Evolutionary conservation across 2,888 invertebrate species (phyloP).

Genomic region (Polymixis flavicincta): DNA sequence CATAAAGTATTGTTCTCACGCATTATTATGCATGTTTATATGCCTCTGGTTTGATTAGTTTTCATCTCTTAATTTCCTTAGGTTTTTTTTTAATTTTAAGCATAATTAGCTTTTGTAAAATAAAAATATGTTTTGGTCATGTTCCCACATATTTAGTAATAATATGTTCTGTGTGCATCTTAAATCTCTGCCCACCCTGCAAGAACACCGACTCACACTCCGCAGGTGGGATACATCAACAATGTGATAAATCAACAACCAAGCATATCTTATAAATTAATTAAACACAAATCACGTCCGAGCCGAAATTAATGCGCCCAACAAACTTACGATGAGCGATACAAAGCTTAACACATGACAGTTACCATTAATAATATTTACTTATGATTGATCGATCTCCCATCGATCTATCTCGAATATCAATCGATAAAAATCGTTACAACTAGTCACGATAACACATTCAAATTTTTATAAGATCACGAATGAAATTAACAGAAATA

Average conservation of each 20-base stretch:
- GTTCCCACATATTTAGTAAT: not conserved
- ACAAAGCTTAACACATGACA: constrained; percentile 77
- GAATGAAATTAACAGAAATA: constrained; percentile 66
- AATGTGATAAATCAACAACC: constrained; percentile 58
- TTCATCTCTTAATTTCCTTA: not conserved
- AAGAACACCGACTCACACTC: constrained; percentile 31
- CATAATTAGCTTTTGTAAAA: not conserved
- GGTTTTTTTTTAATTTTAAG: not conserved
- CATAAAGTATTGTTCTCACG: not conserved
- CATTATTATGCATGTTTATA: not conserved
- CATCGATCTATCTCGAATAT: constrained; percentile 75
- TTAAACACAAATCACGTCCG: constrained; percentile 60
- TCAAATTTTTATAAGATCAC: constrained; percentile 67
- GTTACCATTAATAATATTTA: constrained; percentile 85
- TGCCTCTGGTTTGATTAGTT: not conserved
- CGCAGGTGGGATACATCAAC: constrained; percentile 51
- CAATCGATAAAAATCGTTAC: constrained; percentile 68
- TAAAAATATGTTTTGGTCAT: not conserved
- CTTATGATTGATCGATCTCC: constrained; percentile 82
- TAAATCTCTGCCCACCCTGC: constrained; percentile 33
- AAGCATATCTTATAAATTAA: constrained; percentile 56
- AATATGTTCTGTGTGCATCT: not conserved
- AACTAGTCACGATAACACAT: constrained; percentile 73
- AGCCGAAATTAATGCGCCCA: constrained; percentile 68
- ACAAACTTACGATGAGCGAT: constrained; percentile 80